Percentiles rank a stretch among this genome's conserved stretches.
These are phyloP conservation scores for Deilephila elpenor DNA, from an alignment of 2,888 invertebrate species.

Conservation along the genomic window DNA sequence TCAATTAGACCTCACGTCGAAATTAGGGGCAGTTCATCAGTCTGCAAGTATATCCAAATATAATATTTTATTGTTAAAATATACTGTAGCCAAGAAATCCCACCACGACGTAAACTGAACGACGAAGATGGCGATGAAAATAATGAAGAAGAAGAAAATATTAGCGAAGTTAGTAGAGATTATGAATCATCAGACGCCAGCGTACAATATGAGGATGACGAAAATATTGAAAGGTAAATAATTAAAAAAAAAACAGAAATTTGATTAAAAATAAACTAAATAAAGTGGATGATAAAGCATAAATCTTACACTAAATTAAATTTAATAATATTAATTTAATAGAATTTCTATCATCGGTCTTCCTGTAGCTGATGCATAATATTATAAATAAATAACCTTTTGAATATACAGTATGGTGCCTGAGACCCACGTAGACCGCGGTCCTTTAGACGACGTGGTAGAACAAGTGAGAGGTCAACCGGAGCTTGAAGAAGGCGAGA, in stretches of 20 bases:
- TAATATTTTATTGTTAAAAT: neutral
- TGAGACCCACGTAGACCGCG: constrained; percentile 70
- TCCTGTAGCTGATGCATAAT: too few relatives aligned
- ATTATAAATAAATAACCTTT: neutral
- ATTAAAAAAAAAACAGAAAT: too few relatives aligned
- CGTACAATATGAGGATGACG: constrained; percentile 59
- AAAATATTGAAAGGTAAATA: constrained; percentile 61
- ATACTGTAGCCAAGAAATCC: constrained; percentile 46
- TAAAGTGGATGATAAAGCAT: neutral
- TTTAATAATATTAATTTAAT: too few relatives aligned
- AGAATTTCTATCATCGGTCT: too few relatives aligned
- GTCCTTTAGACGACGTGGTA: constrained; percentile 77
- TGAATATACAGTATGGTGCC: constrained; percentile 60
- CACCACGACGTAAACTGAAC: constrained; percentile 39
- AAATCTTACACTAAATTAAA: too few relatives aligned
- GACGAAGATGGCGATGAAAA: constrained; percentile 48
- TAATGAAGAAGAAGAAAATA: constrained; percentile 46
- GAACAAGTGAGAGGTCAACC: constrained; percentile 78
- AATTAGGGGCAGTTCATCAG: too few relatives aligned
- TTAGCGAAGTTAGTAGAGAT: constrained; percentile 56
- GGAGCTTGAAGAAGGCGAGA: constrained; percentile 78
- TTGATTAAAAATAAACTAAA: neutral
- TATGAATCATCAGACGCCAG: constrained; percentile 55
- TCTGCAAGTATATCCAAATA: too few relatives aligned
- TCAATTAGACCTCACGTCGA: too few relatives aligned